Evolutionary conservation across 2,888 invertebrate species (phyloP).

Genomic region (Cepaea hortensis): DNA sequence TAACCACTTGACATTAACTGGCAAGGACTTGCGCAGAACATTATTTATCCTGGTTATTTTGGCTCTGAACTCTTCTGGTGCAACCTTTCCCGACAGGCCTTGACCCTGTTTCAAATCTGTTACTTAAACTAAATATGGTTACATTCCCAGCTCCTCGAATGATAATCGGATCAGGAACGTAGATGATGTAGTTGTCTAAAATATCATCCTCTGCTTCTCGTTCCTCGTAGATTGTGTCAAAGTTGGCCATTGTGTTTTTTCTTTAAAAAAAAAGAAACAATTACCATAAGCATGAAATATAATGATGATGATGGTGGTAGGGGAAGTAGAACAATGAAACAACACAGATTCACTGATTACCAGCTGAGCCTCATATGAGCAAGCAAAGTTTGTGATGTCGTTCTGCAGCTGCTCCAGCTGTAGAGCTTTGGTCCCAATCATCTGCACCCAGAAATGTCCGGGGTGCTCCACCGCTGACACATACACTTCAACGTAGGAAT

Average conservation of each 20-base stretch:
- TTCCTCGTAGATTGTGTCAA: constrained; percentile 96
- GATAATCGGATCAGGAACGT: constrained; percentile 93
- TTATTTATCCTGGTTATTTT: constrained; percentile 94
- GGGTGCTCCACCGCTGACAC: constrained; percentile 90
- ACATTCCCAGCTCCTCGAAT: constrained; percentile 97
- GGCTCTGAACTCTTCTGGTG: constrained; percentile 97
- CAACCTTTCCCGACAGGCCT: constrained; percentile 88
- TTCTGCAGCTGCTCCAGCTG: constrained; percentile 87
- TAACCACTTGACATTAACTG: constrained; percentile 96
- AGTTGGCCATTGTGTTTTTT: constrained; percentile 87
- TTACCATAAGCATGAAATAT: no score
- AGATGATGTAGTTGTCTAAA: constrained; percentile 57
- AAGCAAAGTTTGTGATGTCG: constrained; percentile 88
- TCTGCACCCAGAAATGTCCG: constrained; percentile 89
- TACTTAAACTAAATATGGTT: constrained; percentile 99
- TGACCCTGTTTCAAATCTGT: constrained; percentile 95
- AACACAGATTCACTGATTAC: constrained; percentile 40
- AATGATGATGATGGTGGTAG: no score
- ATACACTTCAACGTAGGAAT: constrained; percentile 84
- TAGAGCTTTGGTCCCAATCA: constrained; percentile 82
- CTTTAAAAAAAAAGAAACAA: no score
- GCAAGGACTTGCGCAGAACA: constrained; percentile 92
- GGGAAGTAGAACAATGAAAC: no score
- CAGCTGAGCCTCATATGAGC: constrained; percentile 49
- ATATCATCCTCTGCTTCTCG: constrained; percentile 83